These are phyloP conservation scores for Chrosomus eos DNA, from an alignment of 2,797 vertebrate genomes.

Conservation along the genomic window DNA sequence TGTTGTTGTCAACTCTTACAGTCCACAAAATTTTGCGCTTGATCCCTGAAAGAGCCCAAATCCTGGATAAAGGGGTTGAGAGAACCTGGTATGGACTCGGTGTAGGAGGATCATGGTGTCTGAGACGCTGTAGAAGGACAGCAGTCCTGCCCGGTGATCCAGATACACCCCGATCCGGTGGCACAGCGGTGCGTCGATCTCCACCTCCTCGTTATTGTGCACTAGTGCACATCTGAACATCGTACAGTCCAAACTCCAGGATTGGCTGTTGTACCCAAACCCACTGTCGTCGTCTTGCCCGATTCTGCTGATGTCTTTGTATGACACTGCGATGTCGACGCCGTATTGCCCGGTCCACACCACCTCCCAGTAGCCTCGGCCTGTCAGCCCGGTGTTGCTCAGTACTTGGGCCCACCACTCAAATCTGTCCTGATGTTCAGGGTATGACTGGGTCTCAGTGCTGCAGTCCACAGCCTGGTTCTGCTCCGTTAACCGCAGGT, in stretches of 20 bases:
- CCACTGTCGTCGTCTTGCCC: slow-evolving; percentile 54
- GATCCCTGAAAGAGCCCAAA: slow-evolving; percentile 61
- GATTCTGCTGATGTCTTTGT: slow-evolving; percentile 56
- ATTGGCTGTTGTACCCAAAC: slow-evolving; percentile 63
- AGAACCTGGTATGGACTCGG: slow-evolving; percentile 63
- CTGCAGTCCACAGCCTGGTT: slow-evolving; percentile 51
- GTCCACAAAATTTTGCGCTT: slow-evolving; percentile 3
- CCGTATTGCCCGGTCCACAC: slow-evolving; percentile 46
- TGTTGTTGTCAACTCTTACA: background rate
- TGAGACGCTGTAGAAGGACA: slow-evolving; percentile 66
- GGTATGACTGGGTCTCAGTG: slow-evolving; percentile 45
- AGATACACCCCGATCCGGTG: slow-evolving; percentile 64
- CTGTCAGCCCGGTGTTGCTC: slow-evolving; percentile 51
- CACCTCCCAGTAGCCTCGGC: slow-evolving; percentile 65
- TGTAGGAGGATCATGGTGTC: slow-evolving; percentile 57
- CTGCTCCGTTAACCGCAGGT: slow-evolving; percentile 52
- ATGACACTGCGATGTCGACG: slow-evolving; percentile 58
- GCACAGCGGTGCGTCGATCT: slow-evolving; percentile 36
- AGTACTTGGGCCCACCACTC: slow-evolving; percentile 64
- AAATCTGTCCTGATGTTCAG: slow-evolving; percentile 60
- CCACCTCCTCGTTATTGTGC: slow-evolving; percentile 57
- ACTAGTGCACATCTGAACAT: slow-evolving; percentile 31
- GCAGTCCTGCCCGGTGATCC: slow-evolving; percentile 54
- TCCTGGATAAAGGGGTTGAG: slow-evolving; percentile 63
- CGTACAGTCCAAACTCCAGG: slow-evolving; percentile 66